Base-by-base conservation (phyloP, 1,140 invertebrate species). In the Platyura marginata region DNA sequence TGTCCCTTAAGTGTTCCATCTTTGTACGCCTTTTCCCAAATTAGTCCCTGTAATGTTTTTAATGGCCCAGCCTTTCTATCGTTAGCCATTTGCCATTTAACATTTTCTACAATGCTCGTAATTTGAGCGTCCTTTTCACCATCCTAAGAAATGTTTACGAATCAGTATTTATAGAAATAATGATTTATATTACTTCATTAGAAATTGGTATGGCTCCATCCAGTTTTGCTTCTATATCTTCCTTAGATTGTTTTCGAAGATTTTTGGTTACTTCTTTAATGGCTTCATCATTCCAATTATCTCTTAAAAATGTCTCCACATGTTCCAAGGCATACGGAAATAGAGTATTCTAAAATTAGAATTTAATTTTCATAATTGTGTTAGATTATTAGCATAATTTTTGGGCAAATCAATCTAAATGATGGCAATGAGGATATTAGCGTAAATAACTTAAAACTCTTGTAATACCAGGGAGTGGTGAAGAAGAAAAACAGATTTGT, bases 11-110 rank as follows among this genome's bases (percentile, higher is more conserved):
- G 58, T 20, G 74, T 63, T 19, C 79, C 80, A 39, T 65, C 69
- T 43, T 78, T 70, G 58, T 91, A 93, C 8, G 82, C 91, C 48
- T 81, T 70, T 50, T 75, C 72, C 82, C 85, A 93, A 47, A 95
- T 82, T 33, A 86, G 70, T 3, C 89, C 90, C 57, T 95, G 90
- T 3, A 95, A 63, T 33, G 77, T 71, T 63, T 95, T 94, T 21
- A 95, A 65, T 18, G 80, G 72, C 15, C 71, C 76, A 21, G 75
- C 74, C 59, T 91, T 90, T 41, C 81, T 71, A 62, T 91, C 81
- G 16, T 66, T 63, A 35, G 81, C 76, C 70, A 92, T 91, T 61
- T 83, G 77, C 75, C 77, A 81, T 46, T 75, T 69, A 11, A 89
- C 64, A 65, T 77, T 79, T 43, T 72, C 69, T 16, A 76, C 60